phyloP scores from a whole-genome alignment of 2,113 vertebrate species.

The Heterotis niloticus region DNA sequence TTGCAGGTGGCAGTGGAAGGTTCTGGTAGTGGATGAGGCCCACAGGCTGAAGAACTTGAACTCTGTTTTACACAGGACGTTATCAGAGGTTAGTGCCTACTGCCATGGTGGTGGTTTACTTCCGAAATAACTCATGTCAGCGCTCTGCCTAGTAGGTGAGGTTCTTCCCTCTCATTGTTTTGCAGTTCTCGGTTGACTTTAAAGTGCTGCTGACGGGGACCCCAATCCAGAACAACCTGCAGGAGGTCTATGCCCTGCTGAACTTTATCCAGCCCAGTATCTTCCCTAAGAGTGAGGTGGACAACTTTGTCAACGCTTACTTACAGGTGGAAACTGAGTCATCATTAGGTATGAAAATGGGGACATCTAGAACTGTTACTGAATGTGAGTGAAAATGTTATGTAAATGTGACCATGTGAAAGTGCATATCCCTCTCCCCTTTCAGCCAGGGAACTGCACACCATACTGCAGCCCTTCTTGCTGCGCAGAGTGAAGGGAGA shows the following conservation, averaged over 20 bases:
- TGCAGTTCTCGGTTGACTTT: slow-evolving; percentile 78
- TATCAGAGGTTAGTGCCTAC: slow-evolving; percentile 68
- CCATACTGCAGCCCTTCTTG: slow-evolving; percentile 80
- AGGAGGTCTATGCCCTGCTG: slow-evolving; percentile 85
- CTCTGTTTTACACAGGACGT: slow-evolving; percentile 74
- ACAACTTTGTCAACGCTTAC: slow-evolving; percentile 71
- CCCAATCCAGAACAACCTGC: slow-evolving; percentile 87
- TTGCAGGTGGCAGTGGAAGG: slow-evolving; percentile 63
- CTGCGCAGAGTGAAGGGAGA: slow-evolving; percentile 85
- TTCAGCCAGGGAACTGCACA: slow-evolving; percentile 76
- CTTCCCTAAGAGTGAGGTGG: slow-evolving; percentile 64
- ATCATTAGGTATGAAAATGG: slow-evolving; percentile 58
- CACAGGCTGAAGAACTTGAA: slow-evolving; percentile 86
- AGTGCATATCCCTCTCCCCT: background rate
- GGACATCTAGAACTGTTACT: background rate
- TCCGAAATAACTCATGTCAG: background rate
- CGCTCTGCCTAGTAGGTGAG: rapidly evolving
- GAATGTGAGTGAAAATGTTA: background rate
- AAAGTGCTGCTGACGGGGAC: slow-evolving; percentile 84
- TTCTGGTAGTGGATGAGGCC: slow-evolving; percentile 87
- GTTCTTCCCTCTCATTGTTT: background rate
- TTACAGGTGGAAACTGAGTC: slow-evolving; percentile 62
- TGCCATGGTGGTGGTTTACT: background rate
- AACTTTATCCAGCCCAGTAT: slow-evolving; percentile 77
- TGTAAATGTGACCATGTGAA: background rate